Base-by-base conservation (phyloP, 2,797 vertebrate species). In the Remorina albescens region DNA sequence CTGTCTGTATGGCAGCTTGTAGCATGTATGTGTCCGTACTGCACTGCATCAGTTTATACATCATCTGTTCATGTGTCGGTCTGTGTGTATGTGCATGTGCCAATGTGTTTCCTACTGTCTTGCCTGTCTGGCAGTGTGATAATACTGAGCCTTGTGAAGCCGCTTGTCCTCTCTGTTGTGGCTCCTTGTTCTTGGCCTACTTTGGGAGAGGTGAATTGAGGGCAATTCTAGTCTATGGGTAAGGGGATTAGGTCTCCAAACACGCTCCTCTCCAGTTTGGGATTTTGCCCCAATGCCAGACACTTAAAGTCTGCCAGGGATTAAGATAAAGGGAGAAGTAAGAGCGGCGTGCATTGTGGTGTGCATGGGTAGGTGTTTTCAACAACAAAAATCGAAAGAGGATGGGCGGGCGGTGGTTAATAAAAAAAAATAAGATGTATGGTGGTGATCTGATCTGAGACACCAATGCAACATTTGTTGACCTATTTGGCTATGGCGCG, bases 241-340 rank as follows among this genome's bases (percentile, higher is more conserved):
- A 90, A 90, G 89, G 88, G 91, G 92, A 94, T 94, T 95, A 94
- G 79, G 88, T 85, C 86, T 87, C 83, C 89, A 86, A 92, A 91
- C 89, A 91, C 79, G 83, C 89, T 94, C 76, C 93, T 92, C 91
- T 92, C 79, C 91, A 92, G 94, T 93, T 94, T 92, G 79, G 92
- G 93, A 93, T 93, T 94, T 93, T 92, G 73, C 81, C 83, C 84
- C 53, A 1, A 92, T 89, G 89, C 89, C 93, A 94, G 93, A 95
- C 92, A 94, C 93, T 94, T 94, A 92, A 94, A 94, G 92, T 95
- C 93, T 93, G 90, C 90, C 89, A 89, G 68, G 92, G 94, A 95
- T 94, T 95, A 95, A 92, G 87, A 94, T 89, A 91, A 89, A 93
- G 88, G 89, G 91, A 88, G 90, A 91, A 93, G 90, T 88, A 93